These are phyloP conservation scores for Ptilodon capucinus DNA, from an alignment of 2,888 invertebrate genomes.

Conservation along the genomic window DNA sequence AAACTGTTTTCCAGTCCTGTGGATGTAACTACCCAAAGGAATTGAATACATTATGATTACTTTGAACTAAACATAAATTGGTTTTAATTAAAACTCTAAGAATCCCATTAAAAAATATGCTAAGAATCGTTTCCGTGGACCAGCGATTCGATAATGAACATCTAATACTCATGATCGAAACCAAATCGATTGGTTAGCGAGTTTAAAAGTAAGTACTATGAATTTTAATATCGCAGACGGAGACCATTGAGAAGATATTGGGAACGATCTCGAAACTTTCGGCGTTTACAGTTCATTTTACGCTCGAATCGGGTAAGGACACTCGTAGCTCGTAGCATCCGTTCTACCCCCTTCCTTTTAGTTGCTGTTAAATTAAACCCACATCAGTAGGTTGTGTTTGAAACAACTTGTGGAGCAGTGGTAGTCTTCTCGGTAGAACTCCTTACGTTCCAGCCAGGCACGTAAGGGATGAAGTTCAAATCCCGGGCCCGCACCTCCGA, in stretches of 20 bases:
- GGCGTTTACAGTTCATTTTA: background rate
- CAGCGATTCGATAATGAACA: constrained; percentile 8
- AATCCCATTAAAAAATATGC: constrained; percentile 14
- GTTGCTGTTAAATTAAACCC: too few species aligned
- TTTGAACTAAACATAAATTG: constrained; percentile 2
- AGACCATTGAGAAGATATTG: background rate
- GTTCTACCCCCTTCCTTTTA: too few species aligned
- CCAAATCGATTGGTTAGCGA: background rate
- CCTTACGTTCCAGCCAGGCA: too few species aligned
- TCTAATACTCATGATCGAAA: constrained; percentile 20
- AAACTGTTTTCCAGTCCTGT: too few species aligned
- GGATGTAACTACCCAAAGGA: too few species aligned
- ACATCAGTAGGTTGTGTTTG: too few species aligned
- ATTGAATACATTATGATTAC: too few species aligned
- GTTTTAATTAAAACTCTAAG: constrained; percentile 17
- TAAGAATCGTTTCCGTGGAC: constrained; percentile 7
- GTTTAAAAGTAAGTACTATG: background rate
- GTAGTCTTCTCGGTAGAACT: too few species aligned
- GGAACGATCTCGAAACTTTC: background rate
- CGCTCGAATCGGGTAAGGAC: background rate
- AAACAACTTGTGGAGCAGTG: too few species aligned
- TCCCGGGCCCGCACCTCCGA: too few species aligned
- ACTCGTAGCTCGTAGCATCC: background rate
- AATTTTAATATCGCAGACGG: background rate
- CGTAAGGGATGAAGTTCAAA: too few species aligned